phyloP scores from a whole-genome alignment of 2,888 invertebrate species.

The Dryobota labecula region DNA sequence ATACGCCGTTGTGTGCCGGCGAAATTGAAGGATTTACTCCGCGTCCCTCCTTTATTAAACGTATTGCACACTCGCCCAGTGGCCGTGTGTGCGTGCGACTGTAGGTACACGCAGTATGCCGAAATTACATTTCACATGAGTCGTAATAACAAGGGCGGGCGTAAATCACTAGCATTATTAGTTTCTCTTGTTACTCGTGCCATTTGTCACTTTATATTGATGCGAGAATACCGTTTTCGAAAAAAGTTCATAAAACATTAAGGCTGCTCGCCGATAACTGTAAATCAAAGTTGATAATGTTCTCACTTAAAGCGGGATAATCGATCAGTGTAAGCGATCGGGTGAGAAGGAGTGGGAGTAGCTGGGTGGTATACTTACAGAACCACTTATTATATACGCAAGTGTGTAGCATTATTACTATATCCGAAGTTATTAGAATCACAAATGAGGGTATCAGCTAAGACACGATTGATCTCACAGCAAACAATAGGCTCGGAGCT shows the following conservation, averaged over 20 bases:
- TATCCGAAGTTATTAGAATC: constrained; percentile 46
- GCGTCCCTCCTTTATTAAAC: constrained; percentile 91
- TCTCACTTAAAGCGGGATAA: constrained; percentile 49
- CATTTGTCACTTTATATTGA: constrained; percentile 88
- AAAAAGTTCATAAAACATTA: constrained; percentile 65
- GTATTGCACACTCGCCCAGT: constrained; percentile 85
- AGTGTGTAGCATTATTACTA: background rate
- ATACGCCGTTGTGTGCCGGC: constrained; percentile 90
- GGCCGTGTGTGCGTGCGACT: constrained; percentile 78
- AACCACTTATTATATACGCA: constrained; percentile 17
- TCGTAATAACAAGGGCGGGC: constrained; percentile 90
- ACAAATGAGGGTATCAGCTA: constrained; percentile 46
- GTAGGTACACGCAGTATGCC: constrained; percentile 87
- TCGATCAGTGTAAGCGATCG: constrained; percentile 52
- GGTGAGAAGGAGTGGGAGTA: constrained; percentile 14
- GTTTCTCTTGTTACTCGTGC: constrained; percentile 87
- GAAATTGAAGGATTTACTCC: constrained; percentile 91
- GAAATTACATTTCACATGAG: constrained; percentile 91
- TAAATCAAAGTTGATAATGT: constrained; percentile 62
- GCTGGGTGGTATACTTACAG: constrained; percentile 37
- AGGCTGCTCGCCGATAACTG: constrained; percentile 51
- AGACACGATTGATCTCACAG: constrained; percentile 42
- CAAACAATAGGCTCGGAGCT: constrained; percentile 43
- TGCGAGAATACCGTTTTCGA: constrained; percentile 73
- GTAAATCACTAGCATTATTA: constrained; percentile 90